A percentile compares a stretch with the other conserved stretches of the same genome.
Evolutionary conservation across 92 coral and sea anemone genomes (phyloP).

Genomic region (Galaxea fascicularis): DNA sequence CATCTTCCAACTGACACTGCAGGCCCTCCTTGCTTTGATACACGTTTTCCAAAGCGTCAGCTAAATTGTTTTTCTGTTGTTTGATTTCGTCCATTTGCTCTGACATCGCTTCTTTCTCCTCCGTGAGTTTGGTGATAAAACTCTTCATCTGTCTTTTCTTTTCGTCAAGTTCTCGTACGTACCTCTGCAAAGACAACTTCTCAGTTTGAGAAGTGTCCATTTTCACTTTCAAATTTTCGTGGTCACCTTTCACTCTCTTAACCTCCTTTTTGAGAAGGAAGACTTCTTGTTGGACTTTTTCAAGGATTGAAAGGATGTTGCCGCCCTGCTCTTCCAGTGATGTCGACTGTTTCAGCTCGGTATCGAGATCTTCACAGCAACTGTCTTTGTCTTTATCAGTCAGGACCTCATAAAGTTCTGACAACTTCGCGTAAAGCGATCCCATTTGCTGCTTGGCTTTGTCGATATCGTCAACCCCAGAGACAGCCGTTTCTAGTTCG

Average conservation of each 20-base stretch:
- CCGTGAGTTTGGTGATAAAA: constrained; percentile 82
- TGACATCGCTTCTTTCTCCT: constrained; percentile 79
- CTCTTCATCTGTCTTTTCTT: constrained; percentile 86
- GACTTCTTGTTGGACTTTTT: constrained; percentile 52
- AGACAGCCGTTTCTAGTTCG: constrained; percentile 27
- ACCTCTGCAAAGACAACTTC: constrained; percentile 75
- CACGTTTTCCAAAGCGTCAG: constrained; percentile 91
- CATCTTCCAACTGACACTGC: constrained; percentile 76
- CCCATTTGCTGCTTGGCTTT: constrained; percentile 25
- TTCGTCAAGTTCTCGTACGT: constrained; percentile 85
- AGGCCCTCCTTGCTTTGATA: constrained; percentile 88
- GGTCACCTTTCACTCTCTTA: constrained; percentile 40
- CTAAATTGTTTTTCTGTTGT: constrained; percentile 84
- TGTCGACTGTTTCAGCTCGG: not conserved
- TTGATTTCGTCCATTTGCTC: constrained; percentile 84
- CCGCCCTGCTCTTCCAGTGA: constrained; percentile 30
- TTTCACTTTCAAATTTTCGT: constrained; percentile 37
- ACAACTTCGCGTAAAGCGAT: constrained; percentile 38
- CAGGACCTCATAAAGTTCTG: constrained; percentile 40
- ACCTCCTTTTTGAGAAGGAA: constrained; percentile 50
- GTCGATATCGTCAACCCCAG: constrained; percentile 33
- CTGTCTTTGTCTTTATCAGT: constrained; percentile 61
- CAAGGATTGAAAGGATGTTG: constrained; percentile 19
- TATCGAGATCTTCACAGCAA: constrained; percentile 8
- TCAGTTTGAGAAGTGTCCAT: constrained; percentile 68